phyloP scores from a whole-genome alignment of 2,888 invertebrate species.

The Cyrtodaria siliqua region DNA sequence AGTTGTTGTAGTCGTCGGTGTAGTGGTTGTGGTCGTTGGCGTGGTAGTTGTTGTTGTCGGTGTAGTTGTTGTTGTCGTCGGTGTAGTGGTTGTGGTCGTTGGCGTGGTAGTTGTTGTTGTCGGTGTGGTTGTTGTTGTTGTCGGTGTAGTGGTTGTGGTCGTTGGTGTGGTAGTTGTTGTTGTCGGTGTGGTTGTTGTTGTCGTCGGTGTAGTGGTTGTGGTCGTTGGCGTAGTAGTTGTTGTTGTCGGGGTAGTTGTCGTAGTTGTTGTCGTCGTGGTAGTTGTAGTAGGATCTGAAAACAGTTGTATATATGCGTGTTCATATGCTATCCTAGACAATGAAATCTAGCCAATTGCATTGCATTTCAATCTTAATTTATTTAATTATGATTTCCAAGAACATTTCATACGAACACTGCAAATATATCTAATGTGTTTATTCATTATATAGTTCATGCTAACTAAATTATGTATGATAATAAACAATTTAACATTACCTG shows the following conservation, averaged over 20 bases:
- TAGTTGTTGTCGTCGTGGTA: constrained; percentile 23
- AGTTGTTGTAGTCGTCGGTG: constrained; percentile 14
- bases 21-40: constrained; percentile 12
- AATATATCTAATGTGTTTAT: too few relatives aligned
- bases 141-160: constrained; percentile 28
- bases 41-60: constrained; percentile 29
- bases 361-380: too few relatives aligned
- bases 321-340: too few relatives aligned
- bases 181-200: constrained; percentile 23
- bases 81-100: constrained; percentile 23
- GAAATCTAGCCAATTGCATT: too few relatives aligned
- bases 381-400: too few relatives aligned
- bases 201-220: constrained; percentile 15
- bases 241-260: constrained; percentile 24
- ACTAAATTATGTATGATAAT: too few relatives aligned
- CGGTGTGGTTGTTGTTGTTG: constrained; percentile 30
- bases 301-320: too few relatives aligned
- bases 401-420: too few relatives aligned
- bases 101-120: constrained; percentile 30
- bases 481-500: too few relatives aligned
- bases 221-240: constrained; percentile 24
- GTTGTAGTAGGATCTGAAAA: constrained; percentile 22
- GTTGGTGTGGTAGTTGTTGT: constrained; percentile 27
- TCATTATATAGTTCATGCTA: too few relatives aligned
- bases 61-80: constrained; percentile 29